Percentiles rank a stretch among this genome's conserved stretches.
phyloP scores from a whole-genome alignment of 1,140 invertebrate species.

The Philaenus spumarius region DNA sequence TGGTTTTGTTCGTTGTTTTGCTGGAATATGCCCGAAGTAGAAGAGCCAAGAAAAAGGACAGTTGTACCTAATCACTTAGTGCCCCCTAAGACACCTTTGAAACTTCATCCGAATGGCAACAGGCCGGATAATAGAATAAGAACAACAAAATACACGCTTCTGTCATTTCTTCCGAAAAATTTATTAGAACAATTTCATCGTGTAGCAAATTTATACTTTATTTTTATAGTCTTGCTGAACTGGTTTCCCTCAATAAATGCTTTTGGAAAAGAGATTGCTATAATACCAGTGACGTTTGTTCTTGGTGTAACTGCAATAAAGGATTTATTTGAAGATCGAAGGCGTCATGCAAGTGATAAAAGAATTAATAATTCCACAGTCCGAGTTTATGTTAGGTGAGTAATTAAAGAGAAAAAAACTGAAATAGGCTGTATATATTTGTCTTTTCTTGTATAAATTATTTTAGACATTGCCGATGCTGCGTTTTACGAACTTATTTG shows the following conservation, averaged over 20 bases:
- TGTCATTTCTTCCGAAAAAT: conserved; percentile 95
- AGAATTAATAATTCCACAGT: conserved; percentile 91
- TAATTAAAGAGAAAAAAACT: conserved; percentile 21
- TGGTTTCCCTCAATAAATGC: conserved; percentile 92
- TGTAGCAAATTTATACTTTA: conserved; percentile 97
- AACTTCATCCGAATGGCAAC: conserved; percentile 75
- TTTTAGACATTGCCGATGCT: no score
- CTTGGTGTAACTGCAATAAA: conserved; percentile 94
- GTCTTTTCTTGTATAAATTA: no score
- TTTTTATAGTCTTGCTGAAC: conserved; percentile 92
- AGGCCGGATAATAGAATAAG: conserved; percentile 70
- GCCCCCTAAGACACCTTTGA: conserved; percentile 58
- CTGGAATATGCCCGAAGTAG: conserved; percentile 31
- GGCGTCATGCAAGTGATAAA: conserved; percentile 82
- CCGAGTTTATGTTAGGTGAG: conserved; percentile 84
- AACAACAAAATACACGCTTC: conserved; percentile 92
- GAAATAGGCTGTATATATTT: not conserved
- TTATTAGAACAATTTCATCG: conserved; percentile 96
- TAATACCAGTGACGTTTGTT: conserved; percentile 92
- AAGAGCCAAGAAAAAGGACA: conserved; percentile 60
- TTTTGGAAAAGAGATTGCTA: conserved; percentile 93
- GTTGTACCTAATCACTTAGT: conserved; percentile 79
- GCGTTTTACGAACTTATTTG: no score
- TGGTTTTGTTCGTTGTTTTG: conserved; percentile 48
- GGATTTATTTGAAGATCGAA: conserved; percentile 92